Percentiles rank a stretch among this genome's conserved stretches.
These are phyloP conservation scores for Axis porcinus DNA, from an alignment of 2,113 vertebrate genomes.

Conservation along the genomic window DNA sequence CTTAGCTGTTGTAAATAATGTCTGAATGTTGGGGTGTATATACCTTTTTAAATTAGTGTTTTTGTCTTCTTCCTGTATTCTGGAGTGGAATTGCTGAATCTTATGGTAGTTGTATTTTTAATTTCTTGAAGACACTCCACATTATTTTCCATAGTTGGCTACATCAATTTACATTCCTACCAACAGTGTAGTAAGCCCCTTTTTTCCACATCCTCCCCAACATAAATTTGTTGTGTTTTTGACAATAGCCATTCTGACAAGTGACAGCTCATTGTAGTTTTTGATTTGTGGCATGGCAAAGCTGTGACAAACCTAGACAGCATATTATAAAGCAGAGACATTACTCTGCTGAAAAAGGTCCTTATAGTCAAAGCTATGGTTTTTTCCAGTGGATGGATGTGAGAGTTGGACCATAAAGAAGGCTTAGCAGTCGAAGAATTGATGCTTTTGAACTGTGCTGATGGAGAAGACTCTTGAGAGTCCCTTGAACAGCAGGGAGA, in stretches of 20 bases:
- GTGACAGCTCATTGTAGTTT: neutral
- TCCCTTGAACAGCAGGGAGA: neutral
- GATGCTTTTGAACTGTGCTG: neutral
- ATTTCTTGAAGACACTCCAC: neutral
- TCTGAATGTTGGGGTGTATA: neutral
- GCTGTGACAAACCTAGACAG: neutral
- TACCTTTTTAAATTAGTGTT: neutral
- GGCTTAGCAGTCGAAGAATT: neutral
- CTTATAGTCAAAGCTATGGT: neutral
- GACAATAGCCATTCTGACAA: neutral
- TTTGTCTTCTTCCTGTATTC: neutral
- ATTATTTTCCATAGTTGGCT: neutral
- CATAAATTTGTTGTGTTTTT: neutral
- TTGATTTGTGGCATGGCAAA: neutral
- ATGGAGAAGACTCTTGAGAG: neutral
- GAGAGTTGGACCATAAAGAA: neutral
- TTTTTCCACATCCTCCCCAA: neutral
- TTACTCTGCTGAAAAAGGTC: neutral
- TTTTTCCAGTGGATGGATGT: neutral
- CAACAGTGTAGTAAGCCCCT: neutral
- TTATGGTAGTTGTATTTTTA: neutral
- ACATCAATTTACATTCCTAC: neutral
- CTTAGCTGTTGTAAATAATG: neutral
- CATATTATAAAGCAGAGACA: neutral
- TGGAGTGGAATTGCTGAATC: neutral